Evolutionary conservation across 2,888 invertebrate species (phyloP).

Genomic region (Loripinus fragilis): DNA sequence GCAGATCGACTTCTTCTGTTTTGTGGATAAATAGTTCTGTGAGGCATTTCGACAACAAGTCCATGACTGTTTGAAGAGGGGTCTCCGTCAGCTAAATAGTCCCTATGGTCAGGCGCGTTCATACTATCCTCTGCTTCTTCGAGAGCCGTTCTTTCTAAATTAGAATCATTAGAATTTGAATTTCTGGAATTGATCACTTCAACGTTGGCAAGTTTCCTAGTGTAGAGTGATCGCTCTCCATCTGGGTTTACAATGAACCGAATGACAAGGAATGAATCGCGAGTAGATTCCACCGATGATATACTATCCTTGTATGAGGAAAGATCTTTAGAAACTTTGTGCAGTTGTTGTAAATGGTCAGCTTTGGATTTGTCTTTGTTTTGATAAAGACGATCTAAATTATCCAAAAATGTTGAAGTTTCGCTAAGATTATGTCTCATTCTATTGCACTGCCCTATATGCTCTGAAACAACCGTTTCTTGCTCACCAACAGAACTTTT

Average conservation of each 20-base stretch:
- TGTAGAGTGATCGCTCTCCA: conserved; percentile 37
- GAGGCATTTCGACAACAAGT: background rate
- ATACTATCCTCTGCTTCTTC: conserved; percentile 25
- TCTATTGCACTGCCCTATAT: conserved; percentile 33
- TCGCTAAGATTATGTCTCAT: conserved; percentile 19
- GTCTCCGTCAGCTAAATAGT: background rate
- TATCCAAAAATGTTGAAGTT: conserved; percentile 28
- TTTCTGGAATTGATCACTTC: conserved; percentile 49
- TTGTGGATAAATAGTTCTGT: background rate
- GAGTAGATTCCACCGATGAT: conserved; percentile 22
- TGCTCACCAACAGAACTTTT: conserved; percentile 45
- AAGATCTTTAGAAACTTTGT: conserved; percentile 5
- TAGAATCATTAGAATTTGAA: conserved; percentile 5
- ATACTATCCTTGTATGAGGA: background rate
- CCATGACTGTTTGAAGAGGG: background rate
- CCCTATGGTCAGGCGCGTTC: background rate
- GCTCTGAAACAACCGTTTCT: conserved; percentile 28
- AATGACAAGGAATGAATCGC: conserved; percentile 53
- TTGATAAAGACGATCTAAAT: conserved; percentile 15
- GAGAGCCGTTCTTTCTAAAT: conserved; percentile 45
- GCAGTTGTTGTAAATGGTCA: background rate
- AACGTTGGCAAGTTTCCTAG: conserved; percentile 41
- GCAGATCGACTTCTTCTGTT: conserved; percentile 2
- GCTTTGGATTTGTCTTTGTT: background rate
- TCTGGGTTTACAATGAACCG: conserved; percentile 54